Evolutionary conservation across 1,140 invertebrate genomes (phyloP).

Genomic region (Eurosta solidaginis): DNA sequence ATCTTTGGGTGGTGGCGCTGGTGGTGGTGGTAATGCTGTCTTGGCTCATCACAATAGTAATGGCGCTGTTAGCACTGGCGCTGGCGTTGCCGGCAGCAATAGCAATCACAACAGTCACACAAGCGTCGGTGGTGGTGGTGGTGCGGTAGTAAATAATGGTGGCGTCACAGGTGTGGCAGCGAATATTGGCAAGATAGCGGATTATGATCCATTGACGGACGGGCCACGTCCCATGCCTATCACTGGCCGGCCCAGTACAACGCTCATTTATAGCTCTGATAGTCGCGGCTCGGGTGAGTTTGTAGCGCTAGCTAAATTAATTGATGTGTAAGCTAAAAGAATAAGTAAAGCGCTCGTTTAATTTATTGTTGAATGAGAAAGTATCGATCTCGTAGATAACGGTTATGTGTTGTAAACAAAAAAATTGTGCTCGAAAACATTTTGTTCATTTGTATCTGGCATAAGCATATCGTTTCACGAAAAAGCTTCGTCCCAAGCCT

Average conservation of each 20-base stretch:
- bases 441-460: no score
- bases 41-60: conserved; percentile 33
- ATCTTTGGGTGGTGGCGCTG: background rate
- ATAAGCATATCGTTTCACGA: no score
- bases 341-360: background rate
- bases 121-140: background rate
- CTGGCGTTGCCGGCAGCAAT: conserved; percentile 57
- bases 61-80: background rate
- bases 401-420: no score
- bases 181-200: conserved; percentile 72
- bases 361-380: no score
- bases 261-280: conserved; percentile 84
- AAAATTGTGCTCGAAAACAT: no score
- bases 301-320: background rate
- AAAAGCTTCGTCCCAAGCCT: no score
- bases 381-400: no score
- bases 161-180: conserved; percentile 25
- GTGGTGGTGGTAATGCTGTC: background rate
- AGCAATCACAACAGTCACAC: conserved; percentile 31
- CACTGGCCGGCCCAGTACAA: conserved; percentile 74
- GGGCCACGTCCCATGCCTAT: conserved; percentile 74
- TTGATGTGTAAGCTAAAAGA: background rate
- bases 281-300: conserved; percentile 64
- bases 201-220: conserved; percentile 78
- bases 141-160: background rate